Conservation (phyloP, 2,888 invertebrate genomes). For the Galerucella nymphaeae region DNA sequence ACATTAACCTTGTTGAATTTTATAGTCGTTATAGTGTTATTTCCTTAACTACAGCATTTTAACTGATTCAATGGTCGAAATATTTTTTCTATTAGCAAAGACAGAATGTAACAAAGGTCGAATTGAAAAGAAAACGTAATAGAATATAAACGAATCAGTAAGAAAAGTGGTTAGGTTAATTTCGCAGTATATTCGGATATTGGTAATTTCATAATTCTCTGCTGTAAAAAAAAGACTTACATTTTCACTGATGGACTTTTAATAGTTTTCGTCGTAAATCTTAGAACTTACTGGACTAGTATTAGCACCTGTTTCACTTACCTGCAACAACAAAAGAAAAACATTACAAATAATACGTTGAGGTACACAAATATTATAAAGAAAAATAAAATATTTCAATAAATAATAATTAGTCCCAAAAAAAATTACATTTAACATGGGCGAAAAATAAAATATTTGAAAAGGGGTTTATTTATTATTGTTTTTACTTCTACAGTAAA, state of each 20-base stretch:
- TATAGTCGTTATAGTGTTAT: no score
- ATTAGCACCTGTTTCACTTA: conserved; percentile 31
- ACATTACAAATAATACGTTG: conserved; percentile 25
- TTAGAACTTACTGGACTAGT: neutral
- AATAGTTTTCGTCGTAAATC: conserved; percentile 10
- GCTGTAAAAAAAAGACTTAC: neutral
- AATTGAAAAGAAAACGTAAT: neutral
- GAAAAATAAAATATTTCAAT: no score
- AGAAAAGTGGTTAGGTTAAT: neutral
- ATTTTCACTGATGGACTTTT: neutral
- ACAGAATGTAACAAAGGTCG: neutral
- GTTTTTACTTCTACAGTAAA: no score
- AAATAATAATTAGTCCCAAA: no score
- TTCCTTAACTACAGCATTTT: neutral
- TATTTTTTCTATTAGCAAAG: neutral
- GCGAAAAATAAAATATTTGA: neutral
- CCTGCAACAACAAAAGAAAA: conserved; percentile 38
- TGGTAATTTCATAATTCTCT: neutral
- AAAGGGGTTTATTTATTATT: no score
- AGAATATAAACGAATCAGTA: neutral
- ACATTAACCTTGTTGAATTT: no score
- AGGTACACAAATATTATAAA: neutral
- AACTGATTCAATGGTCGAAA: neutral
- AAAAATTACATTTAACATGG: no score
- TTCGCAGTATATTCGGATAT: neutral